Evolutionary conservation across 1,140 invertebrate genomes (phyloP), one percentile per base, ranked within the genome.

Genomic region (Cardiocondyla obscurior): DNA sequence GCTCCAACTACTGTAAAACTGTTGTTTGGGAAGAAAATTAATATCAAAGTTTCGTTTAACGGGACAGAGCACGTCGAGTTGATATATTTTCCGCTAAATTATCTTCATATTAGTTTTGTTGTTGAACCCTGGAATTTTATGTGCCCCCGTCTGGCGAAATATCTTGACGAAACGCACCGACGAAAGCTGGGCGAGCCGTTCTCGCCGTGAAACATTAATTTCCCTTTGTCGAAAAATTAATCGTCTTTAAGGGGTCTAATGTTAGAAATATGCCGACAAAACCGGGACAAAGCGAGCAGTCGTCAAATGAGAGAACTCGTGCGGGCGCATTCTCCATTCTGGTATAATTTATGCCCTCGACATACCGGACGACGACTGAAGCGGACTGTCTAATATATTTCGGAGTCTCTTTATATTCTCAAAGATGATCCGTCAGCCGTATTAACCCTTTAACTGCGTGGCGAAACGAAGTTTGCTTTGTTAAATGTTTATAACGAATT

Each of bases 181-280:
- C 36, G 58, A 60, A 73, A 84, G 58, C 60, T 72, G 57, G 70
- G 39, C 57, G 62, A 67, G 86, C 77, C 70, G 57, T 70, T 44
- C n/a, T n/a, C 51, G 74, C 73, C 58, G 58, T 57, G 62, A 87
- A 83, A 84, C 70, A 60, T 84, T 87, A 85, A 67, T 69, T 82
- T 74, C 57, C 82, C 82, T 60, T 70, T 64, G 57, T 77, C 82
- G 67, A 88, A 79, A 73, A 85, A 85, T 85, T 87, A 88, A 88
- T 88, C 70, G 85, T 57, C 76, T 73, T 74, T 82, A 82, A 85
- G 51, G 39, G 77, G 65, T 72, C 67, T 87, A 87, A 85, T 85
- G 83, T 73, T 62, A 88, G 73, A 72, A 70, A 88, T 86, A 74
- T 76, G 57, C 73, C 74, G 60, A 42, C 85, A 33, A 76, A 44